Percentiles rank a stretch among this genome's conserved stretches.
Conservation (phyloP, 2,797 vertebrate genomes). For the Ibycter americanus region DNA sequence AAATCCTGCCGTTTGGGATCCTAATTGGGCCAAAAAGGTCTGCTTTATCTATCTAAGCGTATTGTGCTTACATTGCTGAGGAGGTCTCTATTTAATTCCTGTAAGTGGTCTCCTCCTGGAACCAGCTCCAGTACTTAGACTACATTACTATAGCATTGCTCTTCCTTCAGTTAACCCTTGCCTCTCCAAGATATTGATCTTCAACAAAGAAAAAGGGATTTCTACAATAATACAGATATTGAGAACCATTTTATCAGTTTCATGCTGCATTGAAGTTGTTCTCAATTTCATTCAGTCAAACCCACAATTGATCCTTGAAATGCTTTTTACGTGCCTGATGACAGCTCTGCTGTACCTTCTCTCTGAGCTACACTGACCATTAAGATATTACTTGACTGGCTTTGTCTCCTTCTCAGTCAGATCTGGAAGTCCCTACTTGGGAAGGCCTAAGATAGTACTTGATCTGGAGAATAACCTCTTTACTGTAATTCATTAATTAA, state of each 20-base stretch:
- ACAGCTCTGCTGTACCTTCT: neutral
- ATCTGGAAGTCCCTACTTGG: neutral
- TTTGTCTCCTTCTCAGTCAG: neutral
- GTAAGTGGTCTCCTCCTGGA: neutral
- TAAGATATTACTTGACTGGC: neutral
- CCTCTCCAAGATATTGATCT: neutral
- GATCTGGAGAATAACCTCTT: neutral
- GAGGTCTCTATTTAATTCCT: neutral
- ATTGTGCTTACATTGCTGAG: neutral
- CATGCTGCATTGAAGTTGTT: neutral
- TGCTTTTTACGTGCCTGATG: neutral
- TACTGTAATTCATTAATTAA: neutral
- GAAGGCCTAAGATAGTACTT: neutral
- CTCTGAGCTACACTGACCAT: neutral
- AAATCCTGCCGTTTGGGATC: neutral
- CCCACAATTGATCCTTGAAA: neutral
- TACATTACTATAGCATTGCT: neutral
- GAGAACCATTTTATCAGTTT: neutral
- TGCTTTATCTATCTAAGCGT: neutral
- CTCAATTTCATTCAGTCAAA: neutral
- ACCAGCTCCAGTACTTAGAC: neutral
- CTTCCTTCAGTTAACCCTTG: neutral
- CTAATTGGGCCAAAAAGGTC: neutral
- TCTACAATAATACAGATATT: neutral
- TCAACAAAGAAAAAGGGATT: neutral